Evolutionary conservation across 2,888 invertebrate genomes (phyloP).

Genomic region (Syrphus vitripennis): DNA sequence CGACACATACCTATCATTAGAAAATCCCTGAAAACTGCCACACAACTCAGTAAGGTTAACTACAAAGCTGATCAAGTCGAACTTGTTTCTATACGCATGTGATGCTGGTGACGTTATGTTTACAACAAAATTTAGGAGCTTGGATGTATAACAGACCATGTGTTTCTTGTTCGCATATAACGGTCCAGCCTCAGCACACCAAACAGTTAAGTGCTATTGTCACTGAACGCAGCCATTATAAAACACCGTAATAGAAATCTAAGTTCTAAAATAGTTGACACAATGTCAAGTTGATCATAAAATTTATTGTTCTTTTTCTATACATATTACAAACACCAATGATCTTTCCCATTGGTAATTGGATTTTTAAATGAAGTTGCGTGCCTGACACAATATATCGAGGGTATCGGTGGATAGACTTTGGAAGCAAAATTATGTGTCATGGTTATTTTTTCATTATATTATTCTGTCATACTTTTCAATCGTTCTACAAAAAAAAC

Average conservation of each 20-base stretch:
- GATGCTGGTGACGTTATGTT: neutral
- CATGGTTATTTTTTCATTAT: conserved; percentile 36
- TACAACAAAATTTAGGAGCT: neutral
- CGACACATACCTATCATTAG: neutral
- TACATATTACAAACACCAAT: conserved; percentile 17
- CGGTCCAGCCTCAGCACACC: neutral
- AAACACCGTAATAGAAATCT: neutral
- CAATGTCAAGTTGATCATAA: conserved; percentile 53
- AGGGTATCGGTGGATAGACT: conserved; percentile 3
- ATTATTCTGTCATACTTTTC: conserved; percentile 18
- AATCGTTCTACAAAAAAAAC: conserved; percentile 34
- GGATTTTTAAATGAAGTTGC: neutral
- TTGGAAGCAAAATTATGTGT: conserved; percentile 33
- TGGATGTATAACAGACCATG: neutral
- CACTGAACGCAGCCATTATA: conserved; percentile 28
- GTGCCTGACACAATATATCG: too few species aligned
- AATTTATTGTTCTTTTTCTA: conserved; percentile 41
- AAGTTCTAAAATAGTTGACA: conserved; percentile 28
- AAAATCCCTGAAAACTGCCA: conserved; percentile 43
- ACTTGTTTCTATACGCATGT: conserved; percentile 31
- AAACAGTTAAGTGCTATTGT: neutral
- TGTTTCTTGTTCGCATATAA: neutral
- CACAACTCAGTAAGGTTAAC: conserved; percentile 31
- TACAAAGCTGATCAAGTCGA: conserved; percentile 31
- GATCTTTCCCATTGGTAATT: conserved; percentile 32